Conservation (phyloP, 2,888 invertebrate species). For the Biston betularia region DNA sequence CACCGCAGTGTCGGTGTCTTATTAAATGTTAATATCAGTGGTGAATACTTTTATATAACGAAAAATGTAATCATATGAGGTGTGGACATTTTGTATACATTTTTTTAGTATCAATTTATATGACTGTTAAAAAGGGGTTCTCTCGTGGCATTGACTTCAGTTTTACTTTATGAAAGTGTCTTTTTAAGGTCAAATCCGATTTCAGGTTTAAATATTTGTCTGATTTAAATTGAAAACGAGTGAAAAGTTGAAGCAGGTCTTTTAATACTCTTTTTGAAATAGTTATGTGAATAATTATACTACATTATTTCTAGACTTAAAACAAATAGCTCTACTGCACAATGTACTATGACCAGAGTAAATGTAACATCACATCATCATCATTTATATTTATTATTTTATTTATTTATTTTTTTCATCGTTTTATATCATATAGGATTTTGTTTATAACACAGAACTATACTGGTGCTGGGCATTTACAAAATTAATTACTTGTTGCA, state of each 20-base stretch:
- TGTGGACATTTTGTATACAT: slow-evolving; percentile 83
- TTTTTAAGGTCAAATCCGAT: slow-evolving; percentile 7
- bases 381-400: too few relatives aligned
- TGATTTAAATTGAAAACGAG: neutral
- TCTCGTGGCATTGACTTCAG: slow-evolving; percentile 81
- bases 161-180: slow-evolving; percentile 47
- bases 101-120: slow-evolving; percentile 76
- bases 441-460: too few relatives aligned
- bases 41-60: slow-evolving; percentile 80
- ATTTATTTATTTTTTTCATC: too few relatives aligned
- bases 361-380: too few relatives aligned
- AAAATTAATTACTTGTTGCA: too few relatives aligned
- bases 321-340: too few relatives aligned
- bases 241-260: neutral
- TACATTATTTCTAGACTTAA: too few relatives aligned
- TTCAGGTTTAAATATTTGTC: neutral
- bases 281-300: too few relatives aligned
- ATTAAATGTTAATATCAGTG: slow-evolving; percentile 66
- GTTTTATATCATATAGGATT: too few relatives aligned
- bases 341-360: too few relatives aligned
- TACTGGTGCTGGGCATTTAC: too few relatives aligned
- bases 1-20: slow-evolving; percentile 67
- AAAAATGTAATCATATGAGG: slow-evolving; percentile 78
- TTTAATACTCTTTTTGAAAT: neutral
- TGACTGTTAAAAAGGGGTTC: slow-evolving; percentile 73